Evolutionary conservation across 92 coral and sea anemone genomes (phyloP).

Genomic region (Porites lobata): DNA sequence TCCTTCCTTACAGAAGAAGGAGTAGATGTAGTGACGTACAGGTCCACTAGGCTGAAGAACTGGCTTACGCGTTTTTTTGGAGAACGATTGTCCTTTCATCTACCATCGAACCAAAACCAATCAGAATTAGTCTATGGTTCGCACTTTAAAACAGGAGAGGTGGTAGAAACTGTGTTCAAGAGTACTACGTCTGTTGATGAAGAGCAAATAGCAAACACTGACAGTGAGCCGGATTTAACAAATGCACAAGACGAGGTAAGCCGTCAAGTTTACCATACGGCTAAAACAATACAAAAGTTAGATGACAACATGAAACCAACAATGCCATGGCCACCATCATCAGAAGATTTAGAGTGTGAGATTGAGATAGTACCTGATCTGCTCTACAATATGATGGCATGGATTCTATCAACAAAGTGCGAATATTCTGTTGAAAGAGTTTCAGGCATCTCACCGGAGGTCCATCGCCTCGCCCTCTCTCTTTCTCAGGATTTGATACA

Average conservation of each 20-base stretch:
- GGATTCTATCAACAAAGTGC: slow-evolving; percentile 50
- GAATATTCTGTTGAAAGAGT: slow-evolving; percentile 28
- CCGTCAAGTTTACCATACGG: slow-evolving; percentile 50
- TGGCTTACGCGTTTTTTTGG: slow-evolving; percentile 24
- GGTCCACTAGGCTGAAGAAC: slow-evolving; percentile 25
- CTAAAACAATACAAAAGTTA: slow-evolving; percentile 34
- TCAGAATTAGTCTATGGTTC: slow-evolving; percentile 35
- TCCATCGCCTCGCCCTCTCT: slow-evolving; percentile 23
- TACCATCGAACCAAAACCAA: slow-evolving; percentile 13
- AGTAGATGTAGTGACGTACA: slow-evolving; percentile 2
- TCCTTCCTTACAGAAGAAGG: slow-evolving; percentile 21
- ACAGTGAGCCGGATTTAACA: too few relatives aligned
- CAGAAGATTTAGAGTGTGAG: slow-evolving; percentile 31
- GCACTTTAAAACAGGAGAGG: slow-evolving; percentile 14
- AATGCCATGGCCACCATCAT: slow-evolving; percentile 44
- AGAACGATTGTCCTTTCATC: slow-evolving; percentile 12
- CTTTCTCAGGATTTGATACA: background rate
- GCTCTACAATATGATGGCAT: background rate
- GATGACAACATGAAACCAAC: slow-evolving; percentile 40
- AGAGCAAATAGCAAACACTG: too few relatives aligned
- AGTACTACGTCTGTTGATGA: too few relatives aligned
- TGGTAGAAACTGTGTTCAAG: too few relatives aligned
- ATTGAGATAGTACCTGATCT: background rate
- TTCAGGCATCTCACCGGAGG: slow-evolving; percentile 24
- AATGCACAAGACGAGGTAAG: too few relatives aligned